Evolutionary conservation across 2,797 vertebrate genomes (phyloP).

Genomic region (Syndactyla subalaris): DNA sequence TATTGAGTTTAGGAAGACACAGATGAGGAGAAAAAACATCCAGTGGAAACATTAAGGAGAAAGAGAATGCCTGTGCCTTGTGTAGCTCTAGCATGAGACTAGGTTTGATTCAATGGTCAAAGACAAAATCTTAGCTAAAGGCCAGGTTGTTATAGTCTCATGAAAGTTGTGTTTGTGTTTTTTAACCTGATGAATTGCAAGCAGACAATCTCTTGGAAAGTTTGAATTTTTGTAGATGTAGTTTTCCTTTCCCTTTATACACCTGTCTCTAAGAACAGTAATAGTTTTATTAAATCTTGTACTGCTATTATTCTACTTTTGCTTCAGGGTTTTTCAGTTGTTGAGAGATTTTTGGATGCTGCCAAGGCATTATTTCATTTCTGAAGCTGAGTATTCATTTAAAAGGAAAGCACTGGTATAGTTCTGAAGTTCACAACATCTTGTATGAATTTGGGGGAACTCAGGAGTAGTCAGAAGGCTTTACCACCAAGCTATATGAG

Average conservation of each 20-base stretch:
- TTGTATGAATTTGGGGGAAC: not conserved
- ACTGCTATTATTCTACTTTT: not conserved
- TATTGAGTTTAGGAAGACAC: not conserved
- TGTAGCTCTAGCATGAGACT: not conserved
- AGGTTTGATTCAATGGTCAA: not conserved
- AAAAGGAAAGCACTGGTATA: not conserved
- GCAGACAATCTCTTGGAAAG: not conserved
- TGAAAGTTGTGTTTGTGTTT: not conserved
- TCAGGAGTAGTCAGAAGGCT: not conserved
- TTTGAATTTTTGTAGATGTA: not conserved
- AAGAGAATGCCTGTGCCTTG: not conserved
- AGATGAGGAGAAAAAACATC: not conserved
- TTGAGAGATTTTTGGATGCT: not conserved
- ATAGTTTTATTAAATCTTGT: not conserved
- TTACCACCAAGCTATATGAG: not conserved
- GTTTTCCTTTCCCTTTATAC: not conserved
- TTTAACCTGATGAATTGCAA: not conserved
- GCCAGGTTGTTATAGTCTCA: not conserved
- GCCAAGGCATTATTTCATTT: not conserved
- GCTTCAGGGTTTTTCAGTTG: not conserved
- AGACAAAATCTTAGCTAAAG: not conserved
- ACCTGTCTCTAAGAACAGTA: not conserved
- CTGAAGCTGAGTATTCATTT: not conserved
- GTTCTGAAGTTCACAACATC: not conserved
- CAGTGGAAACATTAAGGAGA: not conserved